Evolutionary conservation across 2,888 invertebrate genomes (phyloP).

Genomic region (Monoplex corrugatus): DNA sequence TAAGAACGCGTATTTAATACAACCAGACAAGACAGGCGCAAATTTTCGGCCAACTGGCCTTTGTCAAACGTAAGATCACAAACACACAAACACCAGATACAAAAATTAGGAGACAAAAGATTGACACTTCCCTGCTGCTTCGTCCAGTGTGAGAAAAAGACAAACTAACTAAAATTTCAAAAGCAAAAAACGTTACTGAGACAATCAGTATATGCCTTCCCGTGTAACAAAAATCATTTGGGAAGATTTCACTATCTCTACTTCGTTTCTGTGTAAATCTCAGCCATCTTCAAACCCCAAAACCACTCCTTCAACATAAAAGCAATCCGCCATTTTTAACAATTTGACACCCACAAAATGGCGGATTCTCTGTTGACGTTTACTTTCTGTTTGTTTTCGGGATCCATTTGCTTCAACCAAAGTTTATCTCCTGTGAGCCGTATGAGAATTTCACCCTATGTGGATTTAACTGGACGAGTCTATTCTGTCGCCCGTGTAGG

Average conservation of each 20-base stretch:
- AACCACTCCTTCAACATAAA: background rate
- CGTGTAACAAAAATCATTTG: background rate
- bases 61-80: no score
- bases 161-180: no score
- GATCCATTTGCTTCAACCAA: conserved; percentile 24
- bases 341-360: background rate
- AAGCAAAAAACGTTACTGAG: no score
- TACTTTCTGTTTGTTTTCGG: conserved; percentile 34
- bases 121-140: no score
- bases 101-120: no score
- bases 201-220: background rate
- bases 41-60: no score
- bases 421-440: background rate
- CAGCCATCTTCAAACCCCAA: background rate
- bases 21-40: no score
- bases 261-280: background rate
- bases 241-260: background rate
- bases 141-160: no score
- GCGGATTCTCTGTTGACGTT: background rate
- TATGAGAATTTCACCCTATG: background rate
- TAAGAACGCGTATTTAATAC: no score
- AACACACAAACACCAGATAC: no score
- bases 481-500: background rate
- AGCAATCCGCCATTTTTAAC: background rate
- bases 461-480: background rate